Conservation (phyloP, 2,797 vertebrate genomes). For the Xyrichtys novacula region DNA sequence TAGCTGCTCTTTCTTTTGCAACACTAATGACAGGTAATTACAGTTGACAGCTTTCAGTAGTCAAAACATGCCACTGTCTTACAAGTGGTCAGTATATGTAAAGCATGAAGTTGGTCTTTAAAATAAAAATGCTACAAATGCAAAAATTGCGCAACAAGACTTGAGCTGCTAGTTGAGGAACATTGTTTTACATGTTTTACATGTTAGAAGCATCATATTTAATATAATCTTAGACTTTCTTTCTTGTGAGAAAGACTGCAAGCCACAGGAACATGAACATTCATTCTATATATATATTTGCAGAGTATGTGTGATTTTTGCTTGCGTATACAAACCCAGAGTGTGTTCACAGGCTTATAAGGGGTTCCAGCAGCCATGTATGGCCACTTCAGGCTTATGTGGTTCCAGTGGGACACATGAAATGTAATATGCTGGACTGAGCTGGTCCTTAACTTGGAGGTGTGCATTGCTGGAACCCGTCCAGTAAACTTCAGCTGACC, state of each 20-base stretch:
- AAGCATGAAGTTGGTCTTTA: slow-evolving; percentile 2
- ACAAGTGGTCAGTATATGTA: slow-evolving; percentile 2
- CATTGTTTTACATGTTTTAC: neutral
- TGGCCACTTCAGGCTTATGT: slow-evolving; percentile 6
- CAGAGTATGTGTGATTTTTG: neutral
- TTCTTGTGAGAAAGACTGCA: neutral
- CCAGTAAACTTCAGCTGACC: slow-evolving; percentile 45
- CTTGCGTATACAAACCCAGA: neutral
- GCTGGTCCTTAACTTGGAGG: slow-evolving; percentile 39
- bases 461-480: slow-evolving; percentile 41
- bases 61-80: neutral
- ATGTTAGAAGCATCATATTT: neutral
- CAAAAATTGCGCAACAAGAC: neutral
- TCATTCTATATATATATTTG: neutral
- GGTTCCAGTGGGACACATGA: slow-evolving; percentile 8
- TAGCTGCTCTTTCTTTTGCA: neutral
- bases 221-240: neutral
- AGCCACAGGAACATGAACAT: neutral
- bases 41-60: slow-evolving; percentile 2
- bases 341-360: slow-evolving; percentile 20
- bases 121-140: neutral
- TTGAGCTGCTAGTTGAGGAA: slow-evolving; percentile 9
- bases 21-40: slow-evolving; percentile 30
- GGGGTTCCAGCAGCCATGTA: slow-evolving; percentile 18
- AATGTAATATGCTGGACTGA: slow-evolving; percentile 29